Base-by-base conservation (phyloP, 2,113 vertebrate genomes). In the Herpetotheres cachinnans region DNA sequence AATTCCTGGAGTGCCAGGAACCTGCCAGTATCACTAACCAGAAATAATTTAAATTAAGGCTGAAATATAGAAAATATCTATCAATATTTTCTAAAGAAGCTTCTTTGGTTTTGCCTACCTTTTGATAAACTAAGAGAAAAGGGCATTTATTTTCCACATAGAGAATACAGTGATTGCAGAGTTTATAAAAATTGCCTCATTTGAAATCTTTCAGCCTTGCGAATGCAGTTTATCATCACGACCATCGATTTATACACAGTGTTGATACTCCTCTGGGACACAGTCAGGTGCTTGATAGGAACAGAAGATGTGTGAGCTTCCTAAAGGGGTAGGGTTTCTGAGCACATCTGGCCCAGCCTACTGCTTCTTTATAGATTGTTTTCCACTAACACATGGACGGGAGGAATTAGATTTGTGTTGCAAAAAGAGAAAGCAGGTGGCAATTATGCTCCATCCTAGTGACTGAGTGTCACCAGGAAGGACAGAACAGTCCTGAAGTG, bases 241-340 rank as follows among this genome's bases (percentile, higher is more conserved):
- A 52, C 34, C 50, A 84, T 6, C 2, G 5, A 32, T 34, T 73
- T 62, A 52, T 14, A 44, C 12, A 63, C 47, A 16, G 11, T 38
- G 27, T 16, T 25, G 7, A 10, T 54, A n/a, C 22, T 91, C 42
- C 13, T 47, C 76, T 0, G 0, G 81, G 19, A 49, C 42, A 65
- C 1, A 1, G 18, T 13, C 67, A 70, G 44, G 26, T 4, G 2
- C 50, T 55, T 15, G 3, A 16, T 0, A 8, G 42, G 24, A 83
- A 44, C 5, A 89, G 61, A 82, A 26, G 30, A 85, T 7, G 7
- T 42, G 20, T 11, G 21, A 52, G 32, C 18, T 74, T 89, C 46
- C 59, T 32, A 17, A 82, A 61, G 11, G 8, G 30, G 30, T 3
- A 77, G 11, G 49, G 49, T 26, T 74, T 65, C 63, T 61, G 42